These are phyloP conservation scores for Galaxias olidus DNA, from an alignment of 2,797 vertebrate genomes.

Conservation along the genomic window DNA sequence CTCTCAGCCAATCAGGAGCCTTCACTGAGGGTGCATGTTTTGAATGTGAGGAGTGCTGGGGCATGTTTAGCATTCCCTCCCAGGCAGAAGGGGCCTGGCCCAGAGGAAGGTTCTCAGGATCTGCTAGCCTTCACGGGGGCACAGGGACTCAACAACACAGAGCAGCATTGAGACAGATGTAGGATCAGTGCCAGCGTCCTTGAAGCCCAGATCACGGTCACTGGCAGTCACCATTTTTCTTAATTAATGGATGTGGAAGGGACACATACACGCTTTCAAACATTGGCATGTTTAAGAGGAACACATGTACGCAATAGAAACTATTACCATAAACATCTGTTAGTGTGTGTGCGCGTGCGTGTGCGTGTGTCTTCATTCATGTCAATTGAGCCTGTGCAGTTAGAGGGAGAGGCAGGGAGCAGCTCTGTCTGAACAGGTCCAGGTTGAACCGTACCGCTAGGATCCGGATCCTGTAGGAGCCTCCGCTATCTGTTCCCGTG, in stretches of 20 bases:
- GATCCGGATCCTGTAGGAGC: background rate
- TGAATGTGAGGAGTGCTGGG: conserved; percentile 55
- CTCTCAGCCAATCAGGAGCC: conserved; percentile 46
- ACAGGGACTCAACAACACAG: conserved; percentile 3
- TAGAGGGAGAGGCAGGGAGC: background rate
- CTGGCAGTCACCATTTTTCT: background rate
- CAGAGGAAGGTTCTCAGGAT: conserved; percentile 50
- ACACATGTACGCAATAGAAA: no score
- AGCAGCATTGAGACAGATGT: conserved; percentile 12
- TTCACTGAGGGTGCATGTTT: conserved; percentile 54
- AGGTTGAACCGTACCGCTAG: conserved; percentile 15
- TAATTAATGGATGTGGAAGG: conserved; percentile 5
- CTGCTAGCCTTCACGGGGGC: conserved; percentile 21
- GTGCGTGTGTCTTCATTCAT: no score
- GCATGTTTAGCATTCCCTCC: conserved; percentile 66
- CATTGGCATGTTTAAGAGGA: background rate
- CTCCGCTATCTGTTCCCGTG: background rate
- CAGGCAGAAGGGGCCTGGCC: conserved; percentile 19
- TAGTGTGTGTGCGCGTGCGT: no score
- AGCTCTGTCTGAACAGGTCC: conserved; percentile 45
- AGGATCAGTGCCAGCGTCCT: conserved; percentile 17
- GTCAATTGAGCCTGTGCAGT: background rate
- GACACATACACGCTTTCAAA: background rate
- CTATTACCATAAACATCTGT: no score
- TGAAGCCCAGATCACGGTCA: conserved; percentile 14